Evolutionary conservation across 1,140 invertebrate genomes (phyloP).

Genomic region (Bombus fervidus): DNA sequence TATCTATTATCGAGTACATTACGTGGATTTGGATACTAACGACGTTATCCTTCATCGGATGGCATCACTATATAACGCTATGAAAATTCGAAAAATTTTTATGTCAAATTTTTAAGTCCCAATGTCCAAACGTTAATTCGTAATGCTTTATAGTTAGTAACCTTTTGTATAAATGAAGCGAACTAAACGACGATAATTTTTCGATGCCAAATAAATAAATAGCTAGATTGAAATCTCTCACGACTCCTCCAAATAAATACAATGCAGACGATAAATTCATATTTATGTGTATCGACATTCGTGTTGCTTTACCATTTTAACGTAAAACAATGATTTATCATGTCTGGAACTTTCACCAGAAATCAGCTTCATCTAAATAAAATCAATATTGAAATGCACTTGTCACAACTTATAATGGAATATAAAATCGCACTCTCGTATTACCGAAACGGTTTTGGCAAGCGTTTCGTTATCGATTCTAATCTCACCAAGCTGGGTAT

Average conservation of each 20-base stretch:
- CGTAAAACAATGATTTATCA: background rate
- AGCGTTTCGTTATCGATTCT: constrained; percentile 31
- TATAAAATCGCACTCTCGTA: background rate
- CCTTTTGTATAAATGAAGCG: background rate
- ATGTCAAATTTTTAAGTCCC: background rate
- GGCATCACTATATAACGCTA: no score
- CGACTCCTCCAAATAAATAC: background rate
- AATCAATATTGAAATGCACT: constrained; percentile 4
- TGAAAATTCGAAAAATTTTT: background rate
- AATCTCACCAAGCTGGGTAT: background rate
- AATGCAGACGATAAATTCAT: background rate
- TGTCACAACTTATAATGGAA: background rate
- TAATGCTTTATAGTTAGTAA: background rate
- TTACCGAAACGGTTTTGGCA: constrained; percentile 16
- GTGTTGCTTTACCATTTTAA: background rate
- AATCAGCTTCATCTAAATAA: background rate
- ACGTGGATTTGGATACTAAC: background rate
- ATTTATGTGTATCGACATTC: background rate
- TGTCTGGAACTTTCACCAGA: background rate
- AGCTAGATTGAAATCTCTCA: background rate
- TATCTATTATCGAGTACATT: constrained; percentile 27
- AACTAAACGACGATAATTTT: background rate
- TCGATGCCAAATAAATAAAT: background rate
- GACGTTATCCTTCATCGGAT: background rate
- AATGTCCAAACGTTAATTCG: background rate